Evolutionary conservation across 2,888 invertebrate species (phyloP).

Genomic region (Cephus nigrinus): DNA sequence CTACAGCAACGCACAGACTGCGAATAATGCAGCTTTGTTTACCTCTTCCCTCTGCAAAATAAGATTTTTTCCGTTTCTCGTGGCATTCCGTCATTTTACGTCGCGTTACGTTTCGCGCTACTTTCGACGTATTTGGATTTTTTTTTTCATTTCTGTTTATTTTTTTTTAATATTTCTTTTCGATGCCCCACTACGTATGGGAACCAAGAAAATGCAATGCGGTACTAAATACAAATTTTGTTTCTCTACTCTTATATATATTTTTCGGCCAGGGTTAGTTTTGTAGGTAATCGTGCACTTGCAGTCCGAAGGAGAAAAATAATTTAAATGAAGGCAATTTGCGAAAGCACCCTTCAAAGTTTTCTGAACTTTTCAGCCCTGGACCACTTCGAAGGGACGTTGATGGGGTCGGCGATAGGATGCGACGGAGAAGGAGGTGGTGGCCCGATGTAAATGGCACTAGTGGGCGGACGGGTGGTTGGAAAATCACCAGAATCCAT

Average conservation of each 20-base stretch:
- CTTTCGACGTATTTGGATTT: not conserved
- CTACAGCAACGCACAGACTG: not conserved
- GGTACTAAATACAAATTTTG: not conserved
- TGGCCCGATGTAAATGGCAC: not conserved
- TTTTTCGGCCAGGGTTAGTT: not conserved
- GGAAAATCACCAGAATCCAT: not conserved
- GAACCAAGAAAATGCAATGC: not conserved
- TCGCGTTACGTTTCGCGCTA: not conserved
- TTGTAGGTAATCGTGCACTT: not conserved
- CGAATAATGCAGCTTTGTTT: not conserved
- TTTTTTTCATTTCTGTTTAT: too few relatives aligned
- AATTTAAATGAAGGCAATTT: not conserved
- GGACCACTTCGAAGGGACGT: not conserved
- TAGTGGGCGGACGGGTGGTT: not conserved
- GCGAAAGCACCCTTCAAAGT: not conserved
- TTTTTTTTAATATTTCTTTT: too few relatives aligned
- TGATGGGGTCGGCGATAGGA: not conserved
- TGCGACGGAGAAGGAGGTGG: not conserved
- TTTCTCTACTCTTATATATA: not conserved
- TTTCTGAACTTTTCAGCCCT: not conserved
- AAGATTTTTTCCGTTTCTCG: not conserved
- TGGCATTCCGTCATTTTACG: not conserved
- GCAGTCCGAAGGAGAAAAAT: not conserved
- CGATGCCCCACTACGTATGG: not conserved
- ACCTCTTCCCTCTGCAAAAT: not conserved